phyloP scores from a whole-genome alignment of 1,140 invertebrate species.

The Latrodectus geometricus region DNA sequence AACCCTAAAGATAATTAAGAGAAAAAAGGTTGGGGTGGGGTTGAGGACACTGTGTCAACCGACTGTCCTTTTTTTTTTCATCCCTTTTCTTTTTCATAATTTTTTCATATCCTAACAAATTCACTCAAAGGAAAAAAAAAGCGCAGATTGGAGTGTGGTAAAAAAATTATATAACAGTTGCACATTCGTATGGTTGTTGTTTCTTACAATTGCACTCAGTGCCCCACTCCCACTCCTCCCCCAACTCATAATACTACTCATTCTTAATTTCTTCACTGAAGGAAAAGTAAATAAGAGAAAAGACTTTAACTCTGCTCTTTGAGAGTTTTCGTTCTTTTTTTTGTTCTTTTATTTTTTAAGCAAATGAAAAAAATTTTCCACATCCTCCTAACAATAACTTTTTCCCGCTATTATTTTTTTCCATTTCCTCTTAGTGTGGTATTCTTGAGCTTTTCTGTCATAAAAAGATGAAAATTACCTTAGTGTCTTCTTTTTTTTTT shows the following conservation, averaged over 20 bases:
- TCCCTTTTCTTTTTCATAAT: constrained; percentile 1
- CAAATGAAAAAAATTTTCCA: constrained; percentile 28
- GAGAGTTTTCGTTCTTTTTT: constrained; percentile 48
- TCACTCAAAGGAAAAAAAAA: constrained; percentile 1
- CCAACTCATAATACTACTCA: background rate
- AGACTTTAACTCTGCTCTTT: constrained; percentile 58
- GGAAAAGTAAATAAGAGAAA: constrained; percentile 55
- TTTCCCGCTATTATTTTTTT: background rate
- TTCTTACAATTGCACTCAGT: constrained; percentile 47
- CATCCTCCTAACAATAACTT: constrained; percentile 53
- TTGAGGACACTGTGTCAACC: constrained; percentile 38
- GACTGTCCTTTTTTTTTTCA: constrained; percentile 2
- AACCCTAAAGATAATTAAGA: constrained; percentile 56
- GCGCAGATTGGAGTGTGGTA: background rate
- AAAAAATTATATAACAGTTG: constrained; percentile 15
- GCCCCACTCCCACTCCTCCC: background rate
- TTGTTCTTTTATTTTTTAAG: background rate
- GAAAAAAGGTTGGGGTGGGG: background rate
- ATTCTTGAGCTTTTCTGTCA: constrained; percentile 5
- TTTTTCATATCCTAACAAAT: constrained; percentile 14
- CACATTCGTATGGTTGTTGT: constrained; percentile 46
- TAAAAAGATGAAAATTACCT: constrained; percentile 61
- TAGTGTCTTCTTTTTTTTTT: constrained; percentile 6
- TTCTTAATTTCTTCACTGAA: constrained; percentile 52
- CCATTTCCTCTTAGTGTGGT: background rate